phyloP scores from a whole-genome alignment of 2,888 invertebrate genomes.

The Subacronicta megacephala region DNA sequence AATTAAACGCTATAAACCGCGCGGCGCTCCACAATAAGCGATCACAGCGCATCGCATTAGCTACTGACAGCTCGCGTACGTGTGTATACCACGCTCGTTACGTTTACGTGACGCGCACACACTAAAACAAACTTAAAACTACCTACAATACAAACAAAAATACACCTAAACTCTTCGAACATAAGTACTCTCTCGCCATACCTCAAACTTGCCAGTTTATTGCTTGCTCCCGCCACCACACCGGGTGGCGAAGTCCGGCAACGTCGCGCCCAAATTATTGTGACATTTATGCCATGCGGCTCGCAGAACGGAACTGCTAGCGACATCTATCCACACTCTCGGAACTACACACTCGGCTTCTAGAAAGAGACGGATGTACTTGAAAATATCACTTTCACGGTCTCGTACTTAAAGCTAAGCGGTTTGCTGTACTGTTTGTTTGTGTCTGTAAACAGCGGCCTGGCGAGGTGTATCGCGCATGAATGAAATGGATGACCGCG shows the following conservation, averaged over 20 bases:
- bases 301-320: constrained; percentile 75
- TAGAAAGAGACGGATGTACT: constrained; percentile 83
- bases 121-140: constrained; percentile 72
- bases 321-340: constrained; percentile 81
- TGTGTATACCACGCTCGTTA: constrained; percentile 87
- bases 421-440: constrained; percentile 90
- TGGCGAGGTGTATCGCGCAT: constrained; percentile 88
- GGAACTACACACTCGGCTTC: constrained; percentile 77
- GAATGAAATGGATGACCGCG: constrained; percentile 89
- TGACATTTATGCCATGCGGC: constrained; percentile 82
- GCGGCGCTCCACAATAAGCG: constrained; percentile 85
- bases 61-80: constrained; percentile 86
- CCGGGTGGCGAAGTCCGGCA: constrained; percentile 88
- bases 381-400: constrained; percentile 90
- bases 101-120: constrained; percentile 87
- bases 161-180: constrained; percentile 62
- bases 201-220: constrained; percentile 73
- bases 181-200: constrained; percentile 66
- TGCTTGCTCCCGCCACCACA: constrained; percentile 82
- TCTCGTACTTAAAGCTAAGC: constrained; percentile 89
- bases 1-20: constrained; percentile 88
- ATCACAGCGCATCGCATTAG: constrained; percentile 88
- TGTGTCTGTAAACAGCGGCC: constrained; percentile 89
- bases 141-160: constrained; percentile 65
- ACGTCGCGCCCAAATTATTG: constrained; percentile 88